Percentiles rank a stretch among this genome's conserved stretches.
phyloP scores from a whole-genome alignment of 2,888 invertebrate species.

The Phaonia tiefii region DNA sequence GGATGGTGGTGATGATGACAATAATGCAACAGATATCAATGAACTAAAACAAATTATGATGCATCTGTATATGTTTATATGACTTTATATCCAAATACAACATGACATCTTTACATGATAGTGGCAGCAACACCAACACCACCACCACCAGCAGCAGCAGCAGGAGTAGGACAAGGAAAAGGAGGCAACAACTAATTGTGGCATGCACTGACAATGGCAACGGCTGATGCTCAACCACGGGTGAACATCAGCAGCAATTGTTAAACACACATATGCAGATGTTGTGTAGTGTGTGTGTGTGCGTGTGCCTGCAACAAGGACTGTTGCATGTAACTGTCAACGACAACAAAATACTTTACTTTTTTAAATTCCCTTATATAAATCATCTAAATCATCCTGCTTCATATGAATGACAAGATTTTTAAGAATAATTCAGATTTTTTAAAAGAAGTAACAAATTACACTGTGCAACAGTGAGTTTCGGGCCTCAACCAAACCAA shows the following conservation, averaged over 20 bases:
- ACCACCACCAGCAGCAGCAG: neutral
- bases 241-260: neutral
- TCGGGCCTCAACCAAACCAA: no score
- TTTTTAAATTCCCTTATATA: conserved; percentile 3
- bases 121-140: neutral
- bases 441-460: no score
- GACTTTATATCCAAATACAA: neutral
- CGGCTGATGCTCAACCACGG: neutral
- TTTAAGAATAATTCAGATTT: no score
- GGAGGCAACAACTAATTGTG: conserved; percentile 21
- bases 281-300: neutral
- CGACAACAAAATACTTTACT: conserved; percentile 28
- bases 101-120: no score
- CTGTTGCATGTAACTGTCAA: conserved; percentile 30
- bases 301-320: conserved; percentile 18
- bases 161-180: no score
- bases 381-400: no score
- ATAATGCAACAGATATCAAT: conserved; percentile 66
- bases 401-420: no score
- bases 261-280: neutral
- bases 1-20: neutral
- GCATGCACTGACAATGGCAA: neutral
- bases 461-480: no score
- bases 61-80: neutral
- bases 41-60: conserved; percentile 64